Evolutionary conservation across 1,140 invertebrate genomes (phyloP), one percentile per base, ranked within the genome.

Genomic region (Nephotettix cincticeps): DNA sequence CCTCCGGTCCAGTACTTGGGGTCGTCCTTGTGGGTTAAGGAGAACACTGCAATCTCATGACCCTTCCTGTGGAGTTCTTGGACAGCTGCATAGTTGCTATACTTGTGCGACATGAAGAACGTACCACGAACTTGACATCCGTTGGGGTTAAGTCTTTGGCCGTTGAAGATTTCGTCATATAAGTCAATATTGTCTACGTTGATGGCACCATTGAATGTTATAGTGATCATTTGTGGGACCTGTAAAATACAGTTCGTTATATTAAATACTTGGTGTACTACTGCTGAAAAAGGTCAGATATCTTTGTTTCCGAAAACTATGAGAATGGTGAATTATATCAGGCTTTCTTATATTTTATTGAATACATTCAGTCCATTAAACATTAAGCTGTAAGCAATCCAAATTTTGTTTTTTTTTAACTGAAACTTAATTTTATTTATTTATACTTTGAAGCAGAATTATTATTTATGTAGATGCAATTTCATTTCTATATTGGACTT

Each of bases 51-150:
- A 75, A 98, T 97, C 83, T 99, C 97, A 78, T 98, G 94, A 32
- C 96, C 96, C 74, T 90, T 89, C 68, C 94, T 86, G 78, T 97
- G 95, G 64, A 98, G 85, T 82, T 96, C 95, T 82, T 94, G 77
- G 0, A 97, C 90, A 3, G 94, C 92, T 11, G 94, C 95, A 78
- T 98, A 98, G 81, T 98, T 97, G 61, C 93, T 95, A 81, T 96
- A 98, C 79, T 97, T 96, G 85, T 98, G 95, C 0, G 94, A 96
- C 0, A 97, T 91, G 81, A 98, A 99, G 87, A 97, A 97, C 3
- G 95, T 98, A 72, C 93, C 93, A 73, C 90, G 89, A 78, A 97
- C 94, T 76, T 95, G 92, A 79, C 96, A 99, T 25, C 96, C 93
- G 80, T 98, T 98, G 19, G 95, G 93, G 79, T 97, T 97, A 75